Percentiles rank a stretch among this genome's conserved stretches.
Evolutionary conservation across 2,888 invertebrate species (phyloP).

Genomic region (Prenolepis imparis): DNA sequence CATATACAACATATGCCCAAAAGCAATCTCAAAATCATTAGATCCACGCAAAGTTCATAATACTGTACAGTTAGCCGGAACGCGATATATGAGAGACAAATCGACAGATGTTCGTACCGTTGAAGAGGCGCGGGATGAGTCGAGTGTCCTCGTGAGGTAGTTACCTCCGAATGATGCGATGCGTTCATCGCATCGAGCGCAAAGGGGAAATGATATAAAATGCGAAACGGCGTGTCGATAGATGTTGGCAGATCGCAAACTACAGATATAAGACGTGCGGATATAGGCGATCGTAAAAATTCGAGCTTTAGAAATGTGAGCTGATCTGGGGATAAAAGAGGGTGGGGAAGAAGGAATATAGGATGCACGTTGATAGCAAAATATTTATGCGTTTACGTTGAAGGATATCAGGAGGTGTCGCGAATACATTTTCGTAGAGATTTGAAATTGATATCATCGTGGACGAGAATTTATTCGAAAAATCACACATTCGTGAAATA

Average conservation of each 20-base stretch:
- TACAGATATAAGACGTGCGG: conserved; percentile 19
- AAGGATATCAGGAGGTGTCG: conserved; percentile 10
- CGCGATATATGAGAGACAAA: conserved; percentile 55
- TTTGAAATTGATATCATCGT: not conserved
- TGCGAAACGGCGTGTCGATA: conserved; percentile 6
- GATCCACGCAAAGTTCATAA: not conserved
- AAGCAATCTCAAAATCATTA: conserved; percentile 21
- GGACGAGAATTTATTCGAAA: conserved; percentile 4
- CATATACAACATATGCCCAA: not conserved
- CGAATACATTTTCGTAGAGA: conserved; percentile 24
- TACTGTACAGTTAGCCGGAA: conserved; percentile 43
- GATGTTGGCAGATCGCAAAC: conserved; percentile 33
- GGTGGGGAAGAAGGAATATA: not conserved
- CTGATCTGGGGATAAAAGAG: conserved; percentile 3
- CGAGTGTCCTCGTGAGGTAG: conserved; percentile 39
- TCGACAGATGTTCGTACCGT: conserved; percentile 71
- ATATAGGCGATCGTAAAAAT: conserved; percentile 20
- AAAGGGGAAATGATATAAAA: conserved; percentile 27
- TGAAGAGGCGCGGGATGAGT: conserved; percentile 60
- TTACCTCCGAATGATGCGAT: conserved; percentile 10
- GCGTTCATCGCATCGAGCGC: conserved; percentile 15
- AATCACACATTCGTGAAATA: not conserved
- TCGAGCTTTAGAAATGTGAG: conserved; percentile 36
- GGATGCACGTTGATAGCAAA: conserved; percentile 24
- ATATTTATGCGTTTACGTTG: conserved; percentile 38